Evolutionary conservation across 2,113 vertebrate genomes (phyloP), one percentile per base, ranked within the genome.

Genomic region (Riparia riparia): DNA sequence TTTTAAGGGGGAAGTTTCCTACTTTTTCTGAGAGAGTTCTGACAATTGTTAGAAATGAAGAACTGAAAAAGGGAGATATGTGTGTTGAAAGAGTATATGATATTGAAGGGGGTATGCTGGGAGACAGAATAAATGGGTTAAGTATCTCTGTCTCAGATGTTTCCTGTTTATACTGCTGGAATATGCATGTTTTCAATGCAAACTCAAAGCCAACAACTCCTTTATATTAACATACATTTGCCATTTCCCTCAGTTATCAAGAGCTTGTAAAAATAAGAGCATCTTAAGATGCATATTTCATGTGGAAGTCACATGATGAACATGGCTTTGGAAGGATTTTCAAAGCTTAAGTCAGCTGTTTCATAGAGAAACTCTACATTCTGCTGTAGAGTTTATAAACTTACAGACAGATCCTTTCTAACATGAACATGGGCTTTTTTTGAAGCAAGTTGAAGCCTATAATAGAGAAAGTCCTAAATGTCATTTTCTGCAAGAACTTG

Each of bases 141-240:
- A 95, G 61, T 64, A 31, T 64, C 26, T 86, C 44, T 91, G 66
- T 94, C 94, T 91, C 74, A 79, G 76, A 74, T 92, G 45, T 77
- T 95, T 93, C 79, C 49, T 93, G 71, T 93, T 96, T 88, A 39
- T 64, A 42, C 21, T 90, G n/a, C n/a, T 88, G 50, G 71, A 89
- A 88, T 82, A 93, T 45, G 14, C 37, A 54, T 58, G 50, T 34
- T 88, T 95, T 45, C 50, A 65, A 54, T 79, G 74, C 63, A 89
- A 90, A 82, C n/a, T 50, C 37, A 42, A 95, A 45, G 58, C 68
- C 50, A 93, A 7, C 21, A 61, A 12, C 49, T 80, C 39, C 70
- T 87, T 80, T 92, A n/a, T 65, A 65, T 92, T 92, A 88, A 80
- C 54, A 66, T 86, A 54, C 34, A 58, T 81, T 95, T 94, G 53